phyloP scores from a whole-genome alignment of 2,888 invertebrate genomes.

The Proisotoma minuta region DNA sequence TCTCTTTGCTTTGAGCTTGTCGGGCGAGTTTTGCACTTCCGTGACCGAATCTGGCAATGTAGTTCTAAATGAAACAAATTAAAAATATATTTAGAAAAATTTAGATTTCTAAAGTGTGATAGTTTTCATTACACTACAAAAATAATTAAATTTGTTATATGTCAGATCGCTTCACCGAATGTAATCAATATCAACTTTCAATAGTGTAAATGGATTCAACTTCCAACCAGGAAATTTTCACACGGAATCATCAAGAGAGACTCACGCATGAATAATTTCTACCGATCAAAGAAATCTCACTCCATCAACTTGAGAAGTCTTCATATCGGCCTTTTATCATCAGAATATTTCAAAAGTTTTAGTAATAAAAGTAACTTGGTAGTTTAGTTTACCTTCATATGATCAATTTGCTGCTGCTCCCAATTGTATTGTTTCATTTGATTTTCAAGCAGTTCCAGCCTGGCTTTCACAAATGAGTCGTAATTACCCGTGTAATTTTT shows the following conservation, averaged over 20 bases:
- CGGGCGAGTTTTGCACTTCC: conserved; percentile 97
- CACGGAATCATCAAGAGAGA: no score
- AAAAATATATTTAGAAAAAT: not conserved
- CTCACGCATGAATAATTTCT: not conserved
- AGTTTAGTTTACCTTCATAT: conserved; percentile 78
- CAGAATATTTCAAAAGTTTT: not conserved
- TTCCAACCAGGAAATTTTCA: no score
- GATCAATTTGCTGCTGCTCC: conserved; percentile 98
- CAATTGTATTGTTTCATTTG: conserved; percentile 99
- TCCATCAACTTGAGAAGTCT: conserved; percentile 4
- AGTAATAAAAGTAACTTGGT: not conserved
- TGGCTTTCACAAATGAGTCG: conserved; percentile 72
- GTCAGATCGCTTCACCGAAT: not conserved
- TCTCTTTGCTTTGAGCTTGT: conserved; percentile 99
- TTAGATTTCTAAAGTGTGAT: no score
- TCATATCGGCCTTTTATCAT: conserved; percentile 28
- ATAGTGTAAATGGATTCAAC: no score
- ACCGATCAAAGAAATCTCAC: not conserved
- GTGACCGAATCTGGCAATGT: conserved; percentile 98
- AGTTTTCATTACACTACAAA: no score
- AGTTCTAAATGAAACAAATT: conserved; percentile 63
- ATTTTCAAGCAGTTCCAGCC: conserved; percentile 87
- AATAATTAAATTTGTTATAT: not conserved
- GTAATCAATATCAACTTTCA: no score
- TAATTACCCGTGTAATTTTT: conserved; percentile 73